Conservation (phyloP, 2,797 vertebrate genomes). For the Petrocephalus schoutedeni region DNA sequence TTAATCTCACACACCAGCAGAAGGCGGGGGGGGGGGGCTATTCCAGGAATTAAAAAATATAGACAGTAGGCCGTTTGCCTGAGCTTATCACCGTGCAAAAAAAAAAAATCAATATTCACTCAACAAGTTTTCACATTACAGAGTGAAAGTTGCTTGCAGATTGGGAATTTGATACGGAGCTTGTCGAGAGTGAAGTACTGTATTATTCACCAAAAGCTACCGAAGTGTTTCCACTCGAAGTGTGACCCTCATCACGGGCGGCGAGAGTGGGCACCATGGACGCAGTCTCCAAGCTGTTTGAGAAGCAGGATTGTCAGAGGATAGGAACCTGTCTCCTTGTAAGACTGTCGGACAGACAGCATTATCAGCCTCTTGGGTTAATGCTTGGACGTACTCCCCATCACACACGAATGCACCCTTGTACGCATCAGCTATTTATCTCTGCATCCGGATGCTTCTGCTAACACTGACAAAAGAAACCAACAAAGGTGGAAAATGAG, state of each 20-base stretch:
- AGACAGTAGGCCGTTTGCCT: not conserved
- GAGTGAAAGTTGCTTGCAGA: not conserved
- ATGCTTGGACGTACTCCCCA: too few species aligned
- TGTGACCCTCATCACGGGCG: not conserved
- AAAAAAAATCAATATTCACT: conserved; percentile 4
- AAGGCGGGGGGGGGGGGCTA: not conserved
- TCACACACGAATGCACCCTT: too few species aligned
- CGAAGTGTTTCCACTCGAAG: not conserved
- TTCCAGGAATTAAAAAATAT: not conserved
- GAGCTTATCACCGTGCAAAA: not conserved
- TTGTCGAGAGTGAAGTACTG: not conserved
- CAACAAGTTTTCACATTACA: conserved; percentile 2
- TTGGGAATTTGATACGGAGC: not conserved
- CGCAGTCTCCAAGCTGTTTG: not conserved
- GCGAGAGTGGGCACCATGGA: not conserved
- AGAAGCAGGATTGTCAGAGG: not conserved
- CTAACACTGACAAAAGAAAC: too few species aligned
- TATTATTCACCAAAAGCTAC: conserved; percentile 3
- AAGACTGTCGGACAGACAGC: not conserved
- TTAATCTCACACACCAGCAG: not conserved
- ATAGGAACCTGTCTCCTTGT: not conserved
- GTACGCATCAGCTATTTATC: too few species aligned
- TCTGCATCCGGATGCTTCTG: too few species aligned
- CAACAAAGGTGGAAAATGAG: too few species aligned
- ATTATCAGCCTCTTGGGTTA: not conserved